Percentiles rank a stretch among this genome's conserved stretches.
phyloP scores from a whole-genome alignment of 2,797 vertebrate species.

The Bradypodion ventrale region DNA sequence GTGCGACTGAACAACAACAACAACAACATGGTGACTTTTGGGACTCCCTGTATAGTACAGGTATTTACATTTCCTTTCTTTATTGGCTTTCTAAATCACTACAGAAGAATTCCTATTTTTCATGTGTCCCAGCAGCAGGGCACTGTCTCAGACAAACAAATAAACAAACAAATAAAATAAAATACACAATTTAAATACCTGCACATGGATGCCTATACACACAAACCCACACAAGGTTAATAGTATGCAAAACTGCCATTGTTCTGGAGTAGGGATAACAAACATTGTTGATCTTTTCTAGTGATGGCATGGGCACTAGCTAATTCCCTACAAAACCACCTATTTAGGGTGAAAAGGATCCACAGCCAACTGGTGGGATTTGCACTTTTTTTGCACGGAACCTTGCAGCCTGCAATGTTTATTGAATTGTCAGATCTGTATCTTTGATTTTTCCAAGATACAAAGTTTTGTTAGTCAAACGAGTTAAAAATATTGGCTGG shows the following conservation, averaged over 20 bases:
- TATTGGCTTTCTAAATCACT: not conserved
- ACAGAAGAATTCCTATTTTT: too few relatives aligned
- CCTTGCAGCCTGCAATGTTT: too few relatives aligned
- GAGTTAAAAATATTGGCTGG: not conserved
- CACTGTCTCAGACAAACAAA: not conserved
- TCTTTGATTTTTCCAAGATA: too few relatives aligned
- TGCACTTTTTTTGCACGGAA: too few relatives aligned
- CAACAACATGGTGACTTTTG: too few relatives aligned
- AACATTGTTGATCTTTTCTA: not conserved
- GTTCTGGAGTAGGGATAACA: not conserved
- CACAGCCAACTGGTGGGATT: not conserved
- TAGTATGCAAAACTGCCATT: not conserved
- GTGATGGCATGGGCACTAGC: not conserved
- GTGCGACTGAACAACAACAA: too few relatives aligned
- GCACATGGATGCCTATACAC: not conserved
- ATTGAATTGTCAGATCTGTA: too few relatives aligned
- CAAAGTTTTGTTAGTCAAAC: too few relatives aligned
- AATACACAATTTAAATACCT: too few relatives aligned
- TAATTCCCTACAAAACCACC: not conserved
- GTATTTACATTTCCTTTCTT: not conserved
- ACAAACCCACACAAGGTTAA: not conserved
- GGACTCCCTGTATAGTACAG: too few relatives aligned
- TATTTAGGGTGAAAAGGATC: not conserved
- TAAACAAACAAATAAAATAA: not conserved
- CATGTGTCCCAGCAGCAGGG: not conserved